Evolutionary conservation across 2,888 invertebrate genomes (phyloP).

Genomic region (Frankliniella intonsa): DNA sequence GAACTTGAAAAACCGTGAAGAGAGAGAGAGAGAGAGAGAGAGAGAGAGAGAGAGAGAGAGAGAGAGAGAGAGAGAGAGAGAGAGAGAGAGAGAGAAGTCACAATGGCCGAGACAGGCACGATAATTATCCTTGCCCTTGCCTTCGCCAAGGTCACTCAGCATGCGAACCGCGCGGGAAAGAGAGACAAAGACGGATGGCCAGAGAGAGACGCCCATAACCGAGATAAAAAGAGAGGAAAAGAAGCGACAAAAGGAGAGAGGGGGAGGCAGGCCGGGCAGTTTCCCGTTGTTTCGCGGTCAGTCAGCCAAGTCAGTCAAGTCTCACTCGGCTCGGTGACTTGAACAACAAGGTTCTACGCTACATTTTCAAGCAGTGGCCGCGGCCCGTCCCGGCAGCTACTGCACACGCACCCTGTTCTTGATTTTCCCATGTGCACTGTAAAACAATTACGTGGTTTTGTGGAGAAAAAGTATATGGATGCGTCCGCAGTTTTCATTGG

Average conservation of each 20-base stretch:
- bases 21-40: neutral
- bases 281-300: no score
- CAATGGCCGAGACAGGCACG: neutral
- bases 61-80: neutral
- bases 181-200: neutral
- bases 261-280: neutral
- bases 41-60: neutral
- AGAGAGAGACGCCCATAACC: neutral
- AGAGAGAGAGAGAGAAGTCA: neutral
- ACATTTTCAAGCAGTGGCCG: no score
- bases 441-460: no score
- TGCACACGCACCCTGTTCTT: no score
- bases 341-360: no score
- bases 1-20: neutral
- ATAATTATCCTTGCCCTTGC: slow-evolving; percentile 10
- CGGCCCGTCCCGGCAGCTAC: no score
- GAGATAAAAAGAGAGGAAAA: no score
- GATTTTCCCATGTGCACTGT: no score
- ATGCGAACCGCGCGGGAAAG: neutral
- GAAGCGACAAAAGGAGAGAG: neutral
- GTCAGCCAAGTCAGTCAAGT: no score
- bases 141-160: neutral
- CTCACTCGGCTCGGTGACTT: no score
- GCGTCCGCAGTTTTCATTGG: no score
- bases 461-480: no score